Conservation (phyloP, 92 coral and sea anemone species). For the Pocillopora meandrina region DNA sequence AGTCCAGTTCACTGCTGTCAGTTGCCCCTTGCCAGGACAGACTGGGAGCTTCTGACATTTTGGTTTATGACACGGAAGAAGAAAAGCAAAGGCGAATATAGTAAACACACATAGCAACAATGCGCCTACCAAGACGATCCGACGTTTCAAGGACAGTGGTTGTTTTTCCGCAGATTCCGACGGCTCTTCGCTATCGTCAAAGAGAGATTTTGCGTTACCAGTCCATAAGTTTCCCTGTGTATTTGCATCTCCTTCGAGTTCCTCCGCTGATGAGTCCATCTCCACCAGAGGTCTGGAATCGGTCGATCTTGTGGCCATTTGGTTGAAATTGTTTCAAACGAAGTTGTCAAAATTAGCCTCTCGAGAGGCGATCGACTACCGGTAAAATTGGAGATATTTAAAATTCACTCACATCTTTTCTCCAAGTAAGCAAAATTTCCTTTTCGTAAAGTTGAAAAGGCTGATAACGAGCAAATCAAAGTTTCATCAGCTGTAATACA, state of each 20-base stretch:
- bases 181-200: conserved; percentile 2
- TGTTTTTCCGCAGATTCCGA: conserved; percentile 20
- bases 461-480: background rate
- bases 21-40: conserved; percentile 34
- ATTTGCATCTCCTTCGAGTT: conserved; percentile 47
- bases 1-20: conserved; percentile 54
- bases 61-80: conserved; percentile 79
- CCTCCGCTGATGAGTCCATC: conserved; percentile 9
- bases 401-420: background rate
- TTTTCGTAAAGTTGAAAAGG: background rate
- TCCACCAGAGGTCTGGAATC: conserved; percentile 11
- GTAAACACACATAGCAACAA: conserved; percentile 80
- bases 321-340: conserved; percentile 1
- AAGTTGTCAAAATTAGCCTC: conserved; percentile 17
- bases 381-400: background rate
- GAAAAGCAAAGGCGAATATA: conserved; percentile 82
- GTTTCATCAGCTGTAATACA: conserved; percentile 5
- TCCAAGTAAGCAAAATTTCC: background rate
- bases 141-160: conserved; percentile 64
- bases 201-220: conserved; percentile 33
- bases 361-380: background rate
- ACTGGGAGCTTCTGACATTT: conserved; percentile 58
- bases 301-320: conserved; percentile 31
- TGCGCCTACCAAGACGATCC: conserved; percentile 74
- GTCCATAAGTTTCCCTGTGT: conserved; percentile 52